Evolutionary conservation across 2,113 vertebrate species (phyloP).

Genomic region (Psophia crepitans): DNA sequence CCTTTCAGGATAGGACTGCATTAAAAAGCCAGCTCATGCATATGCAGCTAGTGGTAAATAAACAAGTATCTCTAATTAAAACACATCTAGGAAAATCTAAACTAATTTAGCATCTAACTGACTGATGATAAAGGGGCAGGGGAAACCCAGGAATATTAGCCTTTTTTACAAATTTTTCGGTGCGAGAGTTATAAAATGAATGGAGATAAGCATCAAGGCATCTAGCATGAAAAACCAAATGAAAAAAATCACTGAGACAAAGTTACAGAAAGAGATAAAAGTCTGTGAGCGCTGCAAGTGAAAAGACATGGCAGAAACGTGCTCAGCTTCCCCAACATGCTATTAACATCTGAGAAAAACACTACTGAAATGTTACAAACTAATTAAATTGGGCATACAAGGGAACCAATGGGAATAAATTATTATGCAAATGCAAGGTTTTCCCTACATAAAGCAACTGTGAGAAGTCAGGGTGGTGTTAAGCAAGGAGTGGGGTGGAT

Average conservation of each 20-base stretch:
- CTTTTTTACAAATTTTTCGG: background rate
- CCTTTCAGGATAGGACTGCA: background rate
- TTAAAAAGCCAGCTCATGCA: background rate
- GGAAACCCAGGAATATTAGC: background rate
- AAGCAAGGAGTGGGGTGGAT: background rate
- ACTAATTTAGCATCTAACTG: slow-evolving; percentile 20
- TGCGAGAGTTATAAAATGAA: background rate
- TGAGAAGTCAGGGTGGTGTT: background rate
- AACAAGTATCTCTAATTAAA: slow-evolving; percentile 38
- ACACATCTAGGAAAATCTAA: slow-evolving; percentile 1
- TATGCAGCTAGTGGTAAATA: slow-evolving; percentile 32
- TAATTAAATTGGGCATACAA: slow-evolving; percentile 24
- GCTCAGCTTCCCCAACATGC: slow-evolving; percentile 1
- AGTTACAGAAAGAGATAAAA: slow-evolving; percentile 14
- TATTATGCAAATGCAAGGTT: background rate
- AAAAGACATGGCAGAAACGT: background rate
- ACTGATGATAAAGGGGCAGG: background rate
- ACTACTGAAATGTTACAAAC: slow-evolving; percentile 7
- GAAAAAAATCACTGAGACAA: background rate
- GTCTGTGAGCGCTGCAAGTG: background rate
- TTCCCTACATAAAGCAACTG: background rate
- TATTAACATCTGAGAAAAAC: slow-evolving; percentile 26
- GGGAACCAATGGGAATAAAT: slow-evolving; percentile 35
- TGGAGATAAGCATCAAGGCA: background rate
- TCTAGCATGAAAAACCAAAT: background rate